phyloP scores from a whole-genome alignment of 2,113 vertebrate species.

The Physeter macrocephalus region DNA sequence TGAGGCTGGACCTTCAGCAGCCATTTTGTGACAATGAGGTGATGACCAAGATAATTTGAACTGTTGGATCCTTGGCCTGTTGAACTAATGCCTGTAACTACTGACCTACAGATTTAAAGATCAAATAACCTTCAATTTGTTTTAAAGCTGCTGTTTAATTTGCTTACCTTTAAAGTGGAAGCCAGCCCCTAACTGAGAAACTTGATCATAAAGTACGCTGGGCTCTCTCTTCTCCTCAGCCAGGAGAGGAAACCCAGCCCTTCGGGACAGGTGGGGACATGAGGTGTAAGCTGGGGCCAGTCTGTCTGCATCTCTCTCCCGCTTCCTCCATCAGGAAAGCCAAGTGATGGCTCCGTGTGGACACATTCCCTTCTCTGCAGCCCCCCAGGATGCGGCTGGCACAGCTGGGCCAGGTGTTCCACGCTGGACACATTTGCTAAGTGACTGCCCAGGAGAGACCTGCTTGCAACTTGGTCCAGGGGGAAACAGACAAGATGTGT shows the following conservation, averaged over 20 bases:
- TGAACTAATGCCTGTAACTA: not conserved
- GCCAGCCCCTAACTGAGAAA: rapidly evolving
- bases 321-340: not conserved
- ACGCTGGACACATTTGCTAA: rapidly evolving
- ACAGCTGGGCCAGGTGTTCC: rapidly evolving
- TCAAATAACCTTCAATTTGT: not conserved
- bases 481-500: not conserved
- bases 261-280: not conserved
- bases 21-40: not conserved
- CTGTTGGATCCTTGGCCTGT: not conserved
- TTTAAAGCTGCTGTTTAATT: not conserved
- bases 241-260: not conserved
- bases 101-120: not conserved
- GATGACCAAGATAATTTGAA: not conserved
- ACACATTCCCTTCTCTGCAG: not conserved
- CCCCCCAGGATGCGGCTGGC: not conserved
- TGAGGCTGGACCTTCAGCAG: not conserved
- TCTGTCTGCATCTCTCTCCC: not conserved
- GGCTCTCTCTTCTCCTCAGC: too few relatives aligned
- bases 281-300: not conserved
- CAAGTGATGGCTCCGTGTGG: not conserved
- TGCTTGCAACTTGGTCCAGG: not conserved
- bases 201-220: not conserved
- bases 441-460: too few relatives aligned
- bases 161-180: not conserved